Evolutionary conservation across 1,140 invertebrate genomes (phyloP), one percentile per base, ranked within the genome.

Genomic region (Conus betulinus): DNA sequence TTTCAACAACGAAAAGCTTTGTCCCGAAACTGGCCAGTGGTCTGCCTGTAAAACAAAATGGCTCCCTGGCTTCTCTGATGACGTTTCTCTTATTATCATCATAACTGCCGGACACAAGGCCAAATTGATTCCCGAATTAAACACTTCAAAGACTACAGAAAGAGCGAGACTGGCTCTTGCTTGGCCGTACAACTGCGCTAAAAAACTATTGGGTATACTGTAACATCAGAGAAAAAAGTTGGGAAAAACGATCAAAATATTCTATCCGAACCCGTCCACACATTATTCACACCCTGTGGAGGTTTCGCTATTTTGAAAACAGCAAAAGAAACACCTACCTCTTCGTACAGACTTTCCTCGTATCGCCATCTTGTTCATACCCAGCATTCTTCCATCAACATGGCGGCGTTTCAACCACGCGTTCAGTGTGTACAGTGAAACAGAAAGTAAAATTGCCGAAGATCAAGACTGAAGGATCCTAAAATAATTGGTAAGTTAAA

Each of bases 361-460:
- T 51, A 76, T 89, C 88, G 88, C 88, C 88, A 89, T 89, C 88
- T 89, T 89, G 88, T 89, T 86, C 88, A 89, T 89, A 86, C 88
- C 88, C 88, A 89, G 88, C 84, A 89, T 89, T 89, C 88, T 85
- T 81, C 23, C 74, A 63, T 79, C 88, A 89, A 89, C 57, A 89
- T 89, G 88, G 88, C 88, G 88, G 84, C 78, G 63, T 53, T 86
- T 74, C 39, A 82, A 89, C 57, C 63, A 78, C 84, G 84, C 74
- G 60, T 81, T 25, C 67, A 76, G 51, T 84, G 81, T 83, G 79
- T 88, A 84, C 13, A 55, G 67, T 51, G 87, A 67, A 76, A 87
- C 53, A 76, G 85, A 87, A 87, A 87, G 85, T 84, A 67, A 84
- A 84, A 25, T 84, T 63, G 82, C 57, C 5, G 74, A 55, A 52